Conservation (phyloP, 2,113 vertebrate species). For the Mastomys natalensis region DNA sequence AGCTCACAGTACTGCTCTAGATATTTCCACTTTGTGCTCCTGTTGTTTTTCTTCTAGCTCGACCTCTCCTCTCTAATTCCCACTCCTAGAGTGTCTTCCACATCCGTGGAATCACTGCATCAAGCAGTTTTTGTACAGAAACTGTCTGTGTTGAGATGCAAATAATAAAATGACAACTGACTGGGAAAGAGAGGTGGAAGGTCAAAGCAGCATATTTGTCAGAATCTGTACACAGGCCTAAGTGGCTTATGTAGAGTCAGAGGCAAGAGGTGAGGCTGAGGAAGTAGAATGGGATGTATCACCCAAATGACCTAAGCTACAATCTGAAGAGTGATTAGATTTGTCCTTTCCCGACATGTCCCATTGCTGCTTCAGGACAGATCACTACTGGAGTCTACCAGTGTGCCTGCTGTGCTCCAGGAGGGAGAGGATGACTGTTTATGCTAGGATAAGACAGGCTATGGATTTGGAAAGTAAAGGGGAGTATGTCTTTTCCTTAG, state of each 20-base stretch:
- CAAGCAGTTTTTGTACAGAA: slow-evolving; percentile 12
- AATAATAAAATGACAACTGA: neutral
- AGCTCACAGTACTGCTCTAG: neutral
- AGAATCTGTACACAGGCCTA: neutral
- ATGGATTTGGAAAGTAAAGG: neutral
- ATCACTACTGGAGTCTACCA: neutral
- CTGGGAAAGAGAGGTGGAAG: neutral
- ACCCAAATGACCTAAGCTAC: neutral
- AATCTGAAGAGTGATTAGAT: neutral
- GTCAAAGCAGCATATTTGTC: neutral
- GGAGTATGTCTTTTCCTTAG: neutral
- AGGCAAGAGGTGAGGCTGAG: neutral
- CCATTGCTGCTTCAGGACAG: neutral
- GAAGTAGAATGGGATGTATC: neutral
- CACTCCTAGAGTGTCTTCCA: neutral
- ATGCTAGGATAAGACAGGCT: neutral
- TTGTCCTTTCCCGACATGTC: neutral
- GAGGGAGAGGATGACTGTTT: neutral
- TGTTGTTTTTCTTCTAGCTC: neutral
- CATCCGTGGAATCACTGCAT: neutral
- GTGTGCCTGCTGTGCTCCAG: neutral
- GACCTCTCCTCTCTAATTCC: neutral
- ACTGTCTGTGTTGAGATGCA: neutral
- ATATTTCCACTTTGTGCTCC: neutral
- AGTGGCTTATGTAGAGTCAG: neutral